Evolutionary conservation across 23 tunicate genomes (phyloP).

Genomic region (Trididemnum miniatum): DNA sequence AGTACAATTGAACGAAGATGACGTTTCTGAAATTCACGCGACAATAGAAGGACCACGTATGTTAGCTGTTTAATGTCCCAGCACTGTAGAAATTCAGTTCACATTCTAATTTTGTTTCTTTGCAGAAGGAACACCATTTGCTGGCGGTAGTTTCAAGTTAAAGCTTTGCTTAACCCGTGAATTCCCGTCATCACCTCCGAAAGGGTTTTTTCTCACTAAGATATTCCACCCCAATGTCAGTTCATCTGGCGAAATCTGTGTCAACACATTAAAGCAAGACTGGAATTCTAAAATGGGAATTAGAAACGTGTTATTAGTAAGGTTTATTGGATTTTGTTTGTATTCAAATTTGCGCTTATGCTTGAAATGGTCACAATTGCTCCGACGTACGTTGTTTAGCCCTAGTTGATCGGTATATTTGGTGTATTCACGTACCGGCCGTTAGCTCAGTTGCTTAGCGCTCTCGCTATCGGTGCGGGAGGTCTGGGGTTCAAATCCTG

Average conservation of each 20-base stretch:
- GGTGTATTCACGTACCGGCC: no score
- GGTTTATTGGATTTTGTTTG: neutral
- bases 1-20: conserved; percentile 71
- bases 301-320: conserved; percentile 81
- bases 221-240: conserved; percentile 96
- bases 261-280: conserved; percentile 89
- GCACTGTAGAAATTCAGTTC: neutral
- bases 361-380: no score
- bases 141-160: conserved; percentile 83
- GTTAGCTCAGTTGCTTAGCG: no score
- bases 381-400: no score
- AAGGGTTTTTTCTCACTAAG: conserved; percentile 85
- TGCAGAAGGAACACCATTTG: conserved; percentile 93
- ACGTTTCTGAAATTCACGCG: conserved; percentile 86
- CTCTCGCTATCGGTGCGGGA: no score
- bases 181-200: conserved; percentile 87
- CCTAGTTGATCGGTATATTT: no score
- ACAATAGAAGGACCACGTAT: conserved; percentile 89
- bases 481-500: no score
- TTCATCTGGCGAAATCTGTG: conserved; percentile 90
- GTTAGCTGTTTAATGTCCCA: conserved; percentile 24
- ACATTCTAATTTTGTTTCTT: neutral
- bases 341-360: no score
- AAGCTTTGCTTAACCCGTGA: conserved; percentile 79
- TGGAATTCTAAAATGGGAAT: conserved; percentile 98